Conservation (phyloP, 2,888 invertebrate genomes). For the Thysanoteuthis rhombus region DNA sequence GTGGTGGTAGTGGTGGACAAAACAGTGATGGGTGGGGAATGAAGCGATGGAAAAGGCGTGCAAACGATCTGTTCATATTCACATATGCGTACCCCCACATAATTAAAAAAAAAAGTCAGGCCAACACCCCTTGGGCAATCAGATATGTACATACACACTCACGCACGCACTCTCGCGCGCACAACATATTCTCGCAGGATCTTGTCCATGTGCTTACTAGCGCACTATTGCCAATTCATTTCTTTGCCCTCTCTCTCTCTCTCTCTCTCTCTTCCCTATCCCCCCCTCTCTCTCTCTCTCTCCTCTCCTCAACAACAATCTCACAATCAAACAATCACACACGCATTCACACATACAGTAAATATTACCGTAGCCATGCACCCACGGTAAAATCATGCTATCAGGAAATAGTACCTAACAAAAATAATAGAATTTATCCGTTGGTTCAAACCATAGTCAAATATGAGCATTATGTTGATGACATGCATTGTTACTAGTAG, state of each 20-base stretch:
- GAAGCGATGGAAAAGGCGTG: neutral
- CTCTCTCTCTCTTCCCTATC: neutral
- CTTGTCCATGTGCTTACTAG: neutral
- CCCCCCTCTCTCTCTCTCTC: too few species aligned
- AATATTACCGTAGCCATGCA: neutral
- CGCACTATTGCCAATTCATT: neutral
- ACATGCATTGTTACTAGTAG: too few species aligned
- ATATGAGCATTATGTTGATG: too few species aligned
- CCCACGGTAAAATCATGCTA: neutral
- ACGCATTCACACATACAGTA: neutral
- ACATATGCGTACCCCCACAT: slow-evolving; percentile 12
- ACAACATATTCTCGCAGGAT: neutral
- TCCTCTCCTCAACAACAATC: neutral
- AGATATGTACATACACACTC: neutral
- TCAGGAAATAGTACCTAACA: neutral
- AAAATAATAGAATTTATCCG: neutral
- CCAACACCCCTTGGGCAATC: neutral
- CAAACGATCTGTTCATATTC: neutral
- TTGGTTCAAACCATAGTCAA: neutral
- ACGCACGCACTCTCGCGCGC: too few species aligned
- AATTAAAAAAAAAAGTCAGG: neutral
- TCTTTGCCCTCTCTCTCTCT: neutral
- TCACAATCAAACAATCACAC: neutral
- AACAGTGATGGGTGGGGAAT: neutral
- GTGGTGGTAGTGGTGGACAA: neutral